phyloP scores from a whole-genome alignment of 2,888 invertebrate species.

The Orchestes rusci region DNA sequence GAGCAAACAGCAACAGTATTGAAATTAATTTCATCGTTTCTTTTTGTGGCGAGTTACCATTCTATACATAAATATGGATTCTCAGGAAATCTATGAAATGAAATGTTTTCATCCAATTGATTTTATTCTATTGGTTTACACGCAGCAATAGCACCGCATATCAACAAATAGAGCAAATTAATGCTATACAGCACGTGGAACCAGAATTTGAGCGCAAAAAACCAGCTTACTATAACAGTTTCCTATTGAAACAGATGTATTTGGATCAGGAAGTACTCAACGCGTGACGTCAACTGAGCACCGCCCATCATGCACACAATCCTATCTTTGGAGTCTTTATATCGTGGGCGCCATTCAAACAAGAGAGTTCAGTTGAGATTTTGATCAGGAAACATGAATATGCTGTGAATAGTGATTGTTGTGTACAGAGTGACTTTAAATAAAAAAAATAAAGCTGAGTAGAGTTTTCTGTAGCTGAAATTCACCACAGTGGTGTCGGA shows the following conservation, averaged over 20 bases:
- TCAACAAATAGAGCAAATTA: background rate
- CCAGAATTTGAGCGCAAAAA: background rate
- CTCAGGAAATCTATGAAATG: background rate
- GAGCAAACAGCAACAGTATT: background rate
- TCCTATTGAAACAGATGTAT: too few species aligned
- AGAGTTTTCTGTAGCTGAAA: too few species aligned
- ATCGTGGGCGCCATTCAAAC: too few species aligned
- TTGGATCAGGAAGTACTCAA: background rate
- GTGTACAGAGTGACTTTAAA: too few species aligned
- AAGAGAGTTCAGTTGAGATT: too few species aligned
- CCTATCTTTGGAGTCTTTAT: background rate
- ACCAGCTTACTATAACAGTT: background rate
- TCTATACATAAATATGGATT: background rate
- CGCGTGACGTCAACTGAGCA: background rate
- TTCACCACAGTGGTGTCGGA: too few species aligned
- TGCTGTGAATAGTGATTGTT: too few species aligned
- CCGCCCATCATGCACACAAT: background rate
- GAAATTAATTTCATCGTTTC: background rate
- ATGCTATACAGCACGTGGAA: background rate
- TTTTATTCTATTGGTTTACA: background rate
- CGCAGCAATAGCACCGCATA: background rate
- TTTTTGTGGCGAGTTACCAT: background rate
- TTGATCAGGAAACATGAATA: too few species aligned
- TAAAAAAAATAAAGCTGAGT: too few species aligned
- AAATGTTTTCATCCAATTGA: background rate